These are phyloP conservation scores for Ammospiza maritima DNA, from an alignment of 2,797 vertebrate species.

Conservation along the genomic window DNA sequence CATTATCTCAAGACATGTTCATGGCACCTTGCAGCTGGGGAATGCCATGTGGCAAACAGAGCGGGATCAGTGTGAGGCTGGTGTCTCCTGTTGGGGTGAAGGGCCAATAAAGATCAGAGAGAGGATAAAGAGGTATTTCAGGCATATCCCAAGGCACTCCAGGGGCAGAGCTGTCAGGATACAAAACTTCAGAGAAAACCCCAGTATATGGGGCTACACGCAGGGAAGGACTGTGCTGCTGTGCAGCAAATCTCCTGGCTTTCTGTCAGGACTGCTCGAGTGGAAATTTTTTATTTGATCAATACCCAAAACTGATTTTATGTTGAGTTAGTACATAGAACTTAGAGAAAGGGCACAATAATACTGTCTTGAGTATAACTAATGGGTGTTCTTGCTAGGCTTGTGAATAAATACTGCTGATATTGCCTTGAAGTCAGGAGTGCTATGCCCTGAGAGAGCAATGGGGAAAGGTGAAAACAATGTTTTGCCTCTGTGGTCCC, in stretches of 20 bases:
- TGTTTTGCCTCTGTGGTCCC: not conserved
- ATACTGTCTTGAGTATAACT: not conserved
- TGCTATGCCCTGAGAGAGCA: not conserved
- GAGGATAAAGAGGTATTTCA: not conserved
- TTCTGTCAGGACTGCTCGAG: not conserved
- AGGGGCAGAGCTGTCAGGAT: not conserved
- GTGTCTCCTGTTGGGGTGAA: not conserved
- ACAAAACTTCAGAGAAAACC: not conserved
- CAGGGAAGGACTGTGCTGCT: not conserved
- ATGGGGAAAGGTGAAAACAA: not conserved
- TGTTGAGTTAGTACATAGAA: not conserved
- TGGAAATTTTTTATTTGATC: not conserved
- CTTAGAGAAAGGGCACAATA: not conserved
- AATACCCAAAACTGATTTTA: not conserved
- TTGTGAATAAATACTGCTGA: not conserved
- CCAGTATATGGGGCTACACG: rapidly evolving
- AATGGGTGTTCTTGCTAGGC: not conserved
- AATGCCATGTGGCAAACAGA: not conserved
- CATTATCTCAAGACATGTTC: not conserved
- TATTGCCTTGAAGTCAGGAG: not conserved
- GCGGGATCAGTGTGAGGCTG: not conserved
- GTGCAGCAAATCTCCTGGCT: not conserved
- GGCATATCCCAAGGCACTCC: not conserved
- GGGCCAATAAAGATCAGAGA: not conserved
- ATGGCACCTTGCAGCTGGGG: not conserved